Base-by-base conservation (phyloP, 2,113 vertebrate genomes). In the Setophaga coronata region DNA sequence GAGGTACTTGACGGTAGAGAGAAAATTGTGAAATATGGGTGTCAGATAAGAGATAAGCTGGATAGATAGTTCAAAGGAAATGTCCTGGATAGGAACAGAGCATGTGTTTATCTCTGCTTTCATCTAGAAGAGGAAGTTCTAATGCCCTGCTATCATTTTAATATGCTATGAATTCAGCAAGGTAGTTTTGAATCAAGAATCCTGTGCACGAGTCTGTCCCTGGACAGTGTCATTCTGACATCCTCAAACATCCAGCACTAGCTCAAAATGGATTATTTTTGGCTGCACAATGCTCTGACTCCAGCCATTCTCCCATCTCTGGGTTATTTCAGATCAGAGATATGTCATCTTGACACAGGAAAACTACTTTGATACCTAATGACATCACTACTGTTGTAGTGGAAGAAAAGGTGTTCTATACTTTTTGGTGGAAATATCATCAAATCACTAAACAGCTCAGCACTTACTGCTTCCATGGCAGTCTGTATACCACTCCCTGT, bases 1-100 rank as follows among this genome's bases (percentile, higher is more conserved):
- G 21, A 76, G 3, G 5, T 62, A 6, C 42, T 70, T 0, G 0
- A 8, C 5, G n/a, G 6, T 18, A 14, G 72, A 71, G 51, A 51
- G 45, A 66, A 60, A 56, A 45, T 14, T 28, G n/a, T 38, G 57
- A 66, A 80, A 62, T 62, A 14, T 0, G 2, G 10, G 7, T 67
- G 17, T 73, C 65, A 70, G 18, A 10, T 17, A 53, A 50, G 40
- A 74, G 56, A 42, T 4, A 34, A 61, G 9, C 31, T 80, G 47
- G 20, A 42, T 19, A 38, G 19, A 14, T 3, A 2, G 23, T 42
- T 76, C 3, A 14, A 71, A 45, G 51, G 42, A 66, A 19, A 54
- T 28, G 26, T 66, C 42, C 31, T 71, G 86, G 24, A 18, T 2
- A 47, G 67, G 47, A 42, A 8, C 15, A 71, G 77, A 83, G 4